phyloP scores from a whole-genome alignment of 2,797 vertebrate genomes.

The Fistularia tabacaria region DNA sequence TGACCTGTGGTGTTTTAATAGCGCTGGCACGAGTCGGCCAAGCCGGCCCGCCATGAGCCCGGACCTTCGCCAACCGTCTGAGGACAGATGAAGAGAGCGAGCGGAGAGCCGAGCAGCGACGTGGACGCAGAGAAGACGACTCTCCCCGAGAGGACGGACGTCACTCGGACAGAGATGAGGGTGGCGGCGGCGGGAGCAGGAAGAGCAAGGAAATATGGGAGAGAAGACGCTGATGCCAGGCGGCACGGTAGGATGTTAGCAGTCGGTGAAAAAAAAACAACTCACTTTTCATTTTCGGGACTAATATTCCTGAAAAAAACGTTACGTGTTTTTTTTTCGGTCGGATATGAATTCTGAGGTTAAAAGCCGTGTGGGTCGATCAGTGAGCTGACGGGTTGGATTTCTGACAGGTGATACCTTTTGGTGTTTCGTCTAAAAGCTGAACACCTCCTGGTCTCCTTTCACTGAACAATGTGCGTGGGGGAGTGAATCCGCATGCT shows the following conservation, averaged over 20 bases:
- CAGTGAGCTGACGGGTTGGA: too few relatives aligned
- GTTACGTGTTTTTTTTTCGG: too few relatives aligned
- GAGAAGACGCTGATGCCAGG: constrained; percentile 38
- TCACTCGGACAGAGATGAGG: constrained; percentile 43
- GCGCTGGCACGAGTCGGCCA: constrained; percentile 43
- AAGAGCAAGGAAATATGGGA: constrained; percentile 26
- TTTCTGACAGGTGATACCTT: neutral
- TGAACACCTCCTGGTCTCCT: neutral
- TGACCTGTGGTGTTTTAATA: constrained; percentile 58
- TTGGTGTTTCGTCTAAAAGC: neutral
- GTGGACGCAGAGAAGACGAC: constrained; percentile 58
- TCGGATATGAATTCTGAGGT: too few relatives aligned
- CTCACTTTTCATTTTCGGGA: constrained; percentile 15
- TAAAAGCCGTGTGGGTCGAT: too few relatives aligned
- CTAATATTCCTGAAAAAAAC: too few relatives aligned
- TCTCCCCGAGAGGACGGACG: constrained; percentile 40
- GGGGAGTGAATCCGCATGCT: too few relatives aligned
- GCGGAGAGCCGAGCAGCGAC: constrained; percentile 48
- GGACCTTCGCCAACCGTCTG: constrained; percentile 46
- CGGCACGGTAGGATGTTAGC: constrained; percentile 13
- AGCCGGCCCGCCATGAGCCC: constrained; percentile 43
- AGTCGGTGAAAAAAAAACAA: constrained; percentile 6
- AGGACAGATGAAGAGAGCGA: constrained; percentile 45
- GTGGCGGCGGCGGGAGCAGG: constrained; percentile 25
- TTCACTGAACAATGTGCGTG: neutral